Evolutionary conservation across 2,888 invertebrate genomes (phyloP), one percentile per base, ranked within the genome.

Genomic region (Melinopterus prodromus): DNA sequence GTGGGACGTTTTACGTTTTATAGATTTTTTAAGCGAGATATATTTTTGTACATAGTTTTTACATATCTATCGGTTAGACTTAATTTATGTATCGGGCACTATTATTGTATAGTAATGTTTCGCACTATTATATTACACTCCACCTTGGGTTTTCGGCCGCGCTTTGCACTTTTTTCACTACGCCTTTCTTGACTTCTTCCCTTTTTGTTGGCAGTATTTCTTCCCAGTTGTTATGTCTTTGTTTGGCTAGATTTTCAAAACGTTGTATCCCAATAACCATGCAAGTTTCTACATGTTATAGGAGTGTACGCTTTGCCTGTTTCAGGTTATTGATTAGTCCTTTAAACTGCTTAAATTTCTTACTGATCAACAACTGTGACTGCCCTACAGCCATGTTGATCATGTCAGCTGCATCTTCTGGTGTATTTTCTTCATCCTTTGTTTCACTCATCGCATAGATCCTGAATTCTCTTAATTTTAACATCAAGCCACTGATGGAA

Each of bases 211-310:
- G 86, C 74, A 88, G 81, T 1, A 91, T 89, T 81, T 92, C 92
- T 16, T 87, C 85, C 94, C 94, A 93, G 81, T 89, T 88, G 15
- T 90, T 90, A 0, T 86, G 85, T 35, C 90, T 90, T 14, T 91
- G 81, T 79, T 88, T 88, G 37, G 90, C 89, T n/a, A 93, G 84
- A 80, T 91, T 90, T 80, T 90, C 90, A 86, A 94, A 94, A 77
- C 93, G 89, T 85, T 94, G 96, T 94, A 85, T 97, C 97, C 97
- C 97, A 97, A 90, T 96, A 97, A 37, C 97, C 97, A 84, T 94
- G 94, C 78, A 97, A 90, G 90, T 97, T 97, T 6, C 92, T 92
- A 80, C 92, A 91, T 0, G 92, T 93, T 71, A 94, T 91, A 9
- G 91, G 89, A 82, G 91, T 90, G 37, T 89, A 86, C n/a, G 90